These are phyloP conservation scores for Meloe dianella DNA, from an alignment of 2,888 invertebrate species.

Conservation along the genomic window DNA sequence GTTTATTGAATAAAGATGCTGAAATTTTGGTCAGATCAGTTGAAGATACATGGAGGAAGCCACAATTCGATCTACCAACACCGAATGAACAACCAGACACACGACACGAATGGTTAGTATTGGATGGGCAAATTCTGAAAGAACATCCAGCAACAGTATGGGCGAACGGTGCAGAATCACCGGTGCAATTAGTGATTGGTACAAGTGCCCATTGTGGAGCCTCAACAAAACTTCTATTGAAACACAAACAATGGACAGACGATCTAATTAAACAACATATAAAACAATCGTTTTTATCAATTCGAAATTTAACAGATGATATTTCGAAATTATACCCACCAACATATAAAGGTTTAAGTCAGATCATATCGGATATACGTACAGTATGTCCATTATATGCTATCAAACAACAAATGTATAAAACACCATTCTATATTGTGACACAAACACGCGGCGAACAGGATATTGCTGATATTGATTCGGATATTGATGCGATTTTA, in stretches of 20 bases:
- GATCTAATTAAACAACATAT: constrained; percentile 70
- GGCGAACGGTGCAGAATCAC: constrained; percentile 59
- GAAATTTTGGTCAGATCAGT: constrained; percentile 71
- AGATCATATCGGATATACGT: constrained; percentile 79
- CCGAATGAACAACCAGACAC: constrained; percentile 63
- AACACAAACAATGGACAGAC: constrained; percentile 71
- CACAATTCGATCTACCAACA: constrained; percentile 64
- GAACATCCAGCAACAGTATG: constrained; percentile 72
- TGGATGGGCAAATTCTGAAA: constrained; percentile 74
- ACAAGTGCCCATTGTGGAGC: constrained; percentile 77
- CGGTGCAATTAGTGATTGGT: constrained; percentile 69
- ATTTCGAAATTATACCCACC: constrained; percentile 71
- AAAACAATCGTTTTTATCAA: constrained; percentile 68
- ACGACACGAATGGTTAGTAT: constrained; percentile 74
- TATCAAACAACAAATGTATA: constrained; percentile 68
- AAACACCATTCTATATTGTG: constrained; percentile 77
- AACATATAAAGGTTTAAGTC: constrained; percentile 69
- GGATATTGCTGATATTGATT: constrained; percentile 61
- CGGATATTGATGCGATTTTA: constrained; percentile 80
- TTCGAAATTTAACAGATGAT: constrained; percentile 67
- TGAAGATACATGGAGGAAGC: constrained; percentile 74
- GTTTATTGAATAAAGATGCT: constrained; percentile 64
- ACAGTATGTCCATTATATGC: constrained; percentile 79
- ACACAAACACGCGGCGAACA: constrained; percentile 66
- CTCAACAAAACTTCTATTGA: constrained; percentile 66